A percentile compares a stretch with the other conserved stretches of the same genome.
Evolutionary conservation across 2,888 invertebrate genomes (phyloP).

Genomic region (Ctenicera cuprea): DNA sequence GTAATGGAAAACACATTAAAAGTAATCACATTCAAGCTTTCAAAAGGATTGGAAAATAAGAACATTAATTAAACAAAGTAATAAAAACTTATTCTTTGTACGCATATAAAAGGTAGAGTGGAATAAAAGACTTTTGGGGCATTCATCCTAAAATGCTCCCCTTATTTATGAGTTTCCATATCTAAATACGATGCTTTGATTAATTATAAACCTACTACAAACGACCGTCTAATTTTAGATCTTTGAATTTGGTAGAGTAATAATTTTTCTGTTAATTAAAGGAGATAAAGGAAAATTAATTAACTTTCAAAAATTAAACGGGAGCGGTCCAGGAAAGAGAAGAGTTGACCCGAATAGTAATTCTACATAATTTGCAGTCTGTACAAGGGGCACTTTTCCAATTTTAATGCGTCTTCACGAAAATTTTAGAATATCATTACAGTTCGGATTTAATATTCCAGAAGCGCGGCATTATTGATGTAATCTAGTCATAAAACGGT

Average conservation of each 20-base stretch:
- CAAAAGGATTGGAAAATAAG: no score
- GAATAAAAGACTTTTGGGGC: no score
- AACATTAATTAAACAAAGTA: no score
- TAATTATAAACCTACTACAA: no score
- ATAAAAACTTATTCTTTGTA: no score
- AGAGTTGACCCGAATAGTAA: conserved; percentile 23
- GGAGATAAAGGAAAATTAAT: conserved; percentile 29
- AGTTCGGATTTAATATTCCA: conserved; percentile 34
- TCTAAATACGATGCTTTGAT: no score
- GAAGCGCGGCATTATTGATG: conserved; percentile 32
- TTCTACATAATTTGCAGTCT: conserved; percentile 18
- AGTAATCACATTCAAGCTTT: no score
- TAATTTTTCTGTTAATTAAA: conserved; percentile 20
- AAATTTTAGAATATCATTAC: conserved; percentile 35
- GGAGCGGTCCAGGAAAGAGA: neutral
- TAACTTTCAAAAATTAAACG: conserved; percentile 31
- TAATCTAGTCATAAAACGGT: conserved; percentile 40
- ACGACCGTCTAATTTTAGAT: no score
- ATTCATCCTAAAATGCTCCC: no score
- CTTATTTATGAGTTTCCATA: no score
- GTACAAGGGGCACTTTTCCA: conserved; percentile 15
- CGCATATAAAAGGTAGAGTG: no score
- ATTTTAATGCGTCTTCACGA: conserved; percentile 26
- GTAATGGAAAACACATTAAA: no score
- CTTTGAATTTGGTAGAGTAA: neutral